These are phyloP conservation scores for Myotis vivesi DNA, from an alignment of 2,797 vertebrate genomes.

Conservation along the genomic window DNA sequence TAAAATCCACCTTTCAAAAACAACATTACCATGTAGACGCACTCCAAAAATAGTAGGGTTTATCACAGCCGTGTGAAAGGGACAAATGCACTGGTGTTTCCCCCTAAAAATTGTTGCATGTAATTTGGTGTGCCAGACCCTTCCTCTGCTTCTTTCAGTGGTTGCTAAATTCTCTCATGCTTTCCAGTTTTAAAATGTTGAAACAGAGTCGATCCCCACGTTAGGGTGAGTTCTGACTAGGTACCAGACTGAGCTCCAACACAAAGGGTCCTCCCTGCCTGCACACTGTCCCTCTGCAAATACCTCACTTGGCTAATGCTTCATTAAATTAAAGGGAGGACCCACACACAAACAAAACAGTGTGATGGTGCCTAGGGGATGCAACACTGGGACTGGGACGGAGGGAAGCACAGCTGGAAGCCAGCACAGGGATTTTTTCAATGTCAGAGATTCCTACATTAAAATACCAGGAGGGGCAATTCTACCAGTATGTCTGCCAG, in stretches of 20 bases:
- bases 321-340: neutral
- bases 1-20: conserved; percentile 8
- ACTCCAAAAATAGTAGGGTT: neutral
- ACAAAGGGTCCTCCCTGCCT: neutral
- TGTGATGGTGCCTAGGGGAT: neutral
- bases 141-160: neutral
- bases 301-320: neutral
- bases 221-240: neutral
- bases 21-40: neutral
- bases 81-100: neutral
- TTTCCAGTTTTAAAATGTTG: neutral
- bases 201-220: neutral
- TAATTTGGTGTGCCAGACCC: neutral
- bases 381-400: neutral
- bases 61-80: neutral
- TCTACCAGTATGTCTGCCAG: neutral
- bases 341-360: neutral
- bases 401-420: neutral
- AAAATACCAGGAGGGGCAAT: neutral
- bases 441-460: neutral
- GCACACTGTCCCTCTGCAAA: neutral
- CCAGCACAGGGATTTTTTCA: neutral
- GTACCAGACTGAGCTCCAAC: neutral
- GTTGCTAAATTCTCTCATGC: neutral
- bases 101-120: neutral